Base-by-base conservation (phyloP, 2,113 vertebrate species). In the Alligator sinensis region DNA sequence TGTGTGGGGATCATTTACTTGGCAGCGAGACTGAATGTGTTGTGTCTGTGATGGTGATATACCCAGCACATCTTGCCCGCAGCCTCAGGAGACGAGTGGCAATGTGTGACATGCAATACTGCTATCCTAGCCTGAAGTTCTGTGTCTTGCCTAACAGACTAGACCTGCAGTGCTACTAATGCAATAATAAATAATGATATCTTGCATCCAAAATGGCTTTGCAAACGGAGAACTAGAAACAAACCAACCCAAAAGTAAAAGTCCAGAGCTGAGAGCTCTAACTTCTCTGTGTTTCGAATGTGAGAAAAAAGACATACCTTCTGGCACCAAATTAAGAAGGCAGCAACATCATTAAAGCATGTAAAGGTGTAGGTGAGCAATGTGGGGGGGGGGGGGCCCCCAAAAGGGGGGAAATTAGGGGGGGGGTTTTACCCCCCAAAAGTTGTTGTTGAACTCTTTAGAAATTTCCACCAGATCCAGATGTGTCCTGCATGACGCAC, bases 151-250 rank as follows among this genome's bases (percentile, higher is more conserved):
- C n/a, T 68, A 18, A 68, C n/a, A 68, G 30, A 19, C n/a, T 3
- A 11, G 17, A 10, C 3, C 5, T 10, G 25, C 14, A 18, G 7
- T 1, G 0, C 55, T 82, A 58, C 38, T 15, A n/a, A 61, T 21
- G 74, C 84, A 25, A 17, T 27, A 24, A 60, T 54, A 16, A 28
- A 4, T 78, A 75, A 57, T 17, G 9, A 25, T 18, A 64, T 60
- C 55, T 61, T 22, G 47, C 70, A 60, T 34, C 84, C 68, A 47
- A 22, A 79, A 8, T 28, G 30, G 19, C 75, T 88, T 79, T 60
- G 74, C 18, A 61, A 82, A 58, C 19, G 59, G 38, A 30, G 22
- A 7, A 77, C 55, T 60, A 84, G 83, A 89, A 93, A 60, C 7
- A 59, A 94, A 63, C 63, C 17, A 2, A 21, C 15, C 9, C 68